Evolutionary conservation across 2,888 invertebrate species (phyloP).

Genomic region (Colletes collaris): DNA sequence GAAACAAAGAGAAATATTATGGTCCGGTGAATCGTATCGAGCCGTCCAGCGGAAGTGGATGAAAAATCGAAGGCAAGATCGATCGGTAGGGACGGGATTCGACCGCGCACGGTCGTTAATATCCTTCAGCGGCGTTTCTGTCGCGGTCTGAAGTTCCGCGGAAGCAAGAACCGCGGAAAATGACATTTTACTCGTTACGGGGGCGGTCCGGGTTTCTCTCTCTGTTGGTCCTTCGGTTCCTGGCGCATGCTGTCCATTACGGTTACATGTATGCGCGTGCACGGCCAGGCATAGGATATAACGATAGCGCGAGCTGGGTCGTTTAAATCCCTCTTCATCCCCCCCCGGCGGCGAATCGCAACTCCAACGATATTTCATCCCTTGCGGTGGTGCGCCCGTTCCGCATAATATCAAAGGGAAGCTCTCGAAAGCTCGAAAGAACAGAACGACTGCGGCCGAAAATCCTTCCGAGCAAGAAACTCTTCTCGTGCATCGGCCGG

Average conservation of each 20-base stretch:
- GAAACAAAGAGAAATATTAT: no score
- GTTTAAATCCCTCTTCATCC: slow-evolving; percentile 60
- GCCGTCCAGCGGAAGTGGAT: no score
- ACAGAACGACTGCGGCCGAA: slow-evolving; percentile 38
- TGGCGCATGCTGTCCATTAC: slow-evolving; percentile 43
- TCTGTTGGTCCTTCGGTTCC: background rate
- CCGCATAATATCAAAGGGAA: slow-evolving; percentile 57
- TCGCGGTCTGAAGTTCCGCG: background rate
- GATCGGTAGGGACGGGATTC: background rate
- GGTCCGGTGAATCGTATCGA: no score
- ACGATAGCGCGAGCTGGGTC: slow-evolving; percentile 35
- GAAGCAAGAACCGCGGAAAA: slow-evolving; percentile 44
- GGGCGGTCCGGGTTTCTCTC: background rate
- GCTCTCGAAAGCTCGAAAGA: slow-evolving; percentile 33
- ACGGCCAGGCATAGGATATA: slow-evolving; percentile 2
- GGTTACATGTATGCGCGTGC: slow-evolving; percentile 27
- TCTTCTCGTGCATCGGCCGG: slow-evolving; percentile 18
- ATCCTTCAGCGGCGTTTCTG: slow-evolving; percentile 33
- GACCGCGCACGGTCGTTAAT: slow-evolving; percentile 34
- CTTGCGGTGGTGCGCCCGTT: slow-evolving; percentile 39
- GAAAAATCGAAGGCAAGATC: background rate
- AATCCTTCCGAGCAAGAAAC: slow-evolving; percentile 45
- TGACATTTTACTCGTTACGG: slow-evolving; percentile 53
- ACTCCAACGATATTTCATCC: slow-evolving; percentile 58
- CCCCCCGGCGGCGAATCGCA: slow-evolving; percentile 39